phyloP scores from a whole-genome alignment of 2,888 invertebrate species.

The Mayetiola destructor region DNA sequence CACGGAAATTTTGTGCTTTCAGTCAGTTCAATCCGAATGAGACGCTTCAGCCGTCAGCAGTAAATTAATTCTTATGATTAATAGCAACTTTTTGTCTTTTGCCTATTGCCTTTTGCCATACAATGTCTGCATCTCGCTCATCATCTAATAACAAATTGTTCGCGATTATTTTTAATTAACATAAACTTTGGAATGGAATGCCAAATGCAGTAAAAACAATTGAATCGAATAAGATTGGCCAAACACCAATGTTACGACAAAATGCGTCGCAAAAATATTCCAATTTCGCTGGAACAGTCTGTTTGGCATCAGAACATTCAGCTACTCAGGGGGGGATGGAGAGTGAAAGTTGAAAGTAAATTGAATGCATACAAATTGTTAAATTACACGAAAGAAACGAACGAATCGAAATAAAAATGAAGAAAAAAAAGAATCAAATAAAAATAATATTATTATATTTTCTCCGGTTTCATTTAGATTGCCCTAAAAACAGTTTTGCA shows the following conservation, averaged over 20 bases:
- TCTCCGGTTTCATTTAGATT: constrained; percentile 4
- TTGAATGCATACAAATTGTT: constrained; percentile 11
- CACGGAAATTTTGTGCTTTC: too few species aligned
- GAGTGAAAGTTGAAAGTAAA: constrained; percentile 3
- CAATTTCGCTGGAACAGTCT: not conserved
- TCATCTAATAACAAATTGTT: too few species aligned
- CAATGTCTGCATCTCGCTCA: too few species aligned
- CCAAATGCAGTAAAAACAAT: constrained; percentile 7
- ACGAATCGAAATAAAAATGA: not conserved
- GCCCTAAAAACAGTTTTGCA: too few species aligned
- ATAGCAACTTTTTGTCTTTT: too few species aligned
- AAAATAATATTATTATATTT: constrained; percentile 2
- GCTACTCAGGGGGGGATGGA: too few species aligned
- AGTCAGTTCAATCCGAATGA: not conserved
- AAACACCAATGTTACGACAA: not conserved
- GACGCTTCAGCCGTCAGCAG: not conserved
- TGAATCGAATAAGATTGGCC: constrained; percentile 1
- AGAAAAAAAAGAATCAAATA: too few species aligned
- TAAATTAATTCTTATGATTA: constrained; percentile 1
- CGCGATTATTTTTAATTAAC: constrained; percentile 1
- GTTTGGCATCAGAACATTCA: too few species aligned
- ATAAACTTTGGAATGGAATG: not conserved
- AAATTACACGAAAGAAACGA: constrained; percentile 2
- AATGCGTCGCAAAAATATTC: not conserved
- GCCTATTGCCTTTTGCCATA: too few species aligned